Conservation (phyloP, 2,797 vertebrate genomes). For the Melopsittacus undulatus region DNA sequence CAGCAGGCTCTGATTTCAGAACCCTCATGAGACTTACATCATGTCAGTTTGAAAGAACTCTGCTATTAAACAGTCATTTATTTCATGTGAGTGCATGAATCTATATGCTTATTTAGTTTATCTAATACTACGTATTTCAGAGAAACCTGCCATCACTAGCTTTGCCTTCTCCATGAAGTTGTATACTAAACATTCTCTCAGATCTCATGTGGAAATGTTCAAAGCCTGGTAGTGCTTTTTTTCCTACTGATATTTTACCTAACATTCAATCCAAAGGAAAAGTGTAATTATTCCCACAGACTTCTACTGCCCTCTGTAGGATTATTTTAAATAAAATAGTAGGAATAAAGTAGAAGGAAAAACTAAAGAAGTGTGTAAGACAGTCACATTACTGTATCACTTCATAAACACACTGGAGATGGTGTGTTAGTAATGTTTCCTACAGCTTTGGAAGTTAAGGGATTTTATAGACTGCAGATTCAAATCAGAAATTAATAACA, state of each 20-base stretch:
- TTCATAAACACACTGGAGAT: neutral
- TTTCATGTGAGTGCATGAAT: neutral
- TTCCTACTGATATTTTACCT: neutral
- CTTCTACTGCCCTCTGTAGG: conserved; percentile 69
- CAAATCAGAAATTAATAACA: neutral
- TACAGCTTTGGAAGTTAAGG: neutral
- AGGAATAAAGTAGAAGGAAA: neutral
- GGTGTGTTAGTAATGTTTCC: neutral
- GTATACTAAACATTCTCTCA: neutral
- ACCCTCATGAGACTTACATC: neutral
- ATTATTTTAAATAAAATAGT: neutral
- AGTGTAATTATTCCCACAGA: neutral
- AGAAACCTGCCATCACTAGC: neutral
- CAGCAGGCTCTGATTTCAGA: neutral
- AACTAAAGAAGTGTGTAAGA: neutral
- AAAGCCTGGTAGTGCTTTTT: neutral
- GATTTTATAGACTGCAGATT: neutral
- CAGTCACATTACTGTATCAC: neutral
- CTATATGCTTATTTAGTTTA: neutral
- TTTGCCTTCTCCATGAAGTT: neutral
- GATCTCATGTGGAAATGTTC: neutral
- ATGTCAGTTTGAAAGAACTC: neutral
- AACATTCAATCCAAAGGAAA: neutral
- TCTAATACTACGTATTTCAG: neutral
- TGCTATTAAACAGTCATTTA: neutral